These are phyloP conservation scores for Xenopus borealis DNA, from an alignment of 2,113 vertebrate species.

Conservation along the genomic window DNA sequence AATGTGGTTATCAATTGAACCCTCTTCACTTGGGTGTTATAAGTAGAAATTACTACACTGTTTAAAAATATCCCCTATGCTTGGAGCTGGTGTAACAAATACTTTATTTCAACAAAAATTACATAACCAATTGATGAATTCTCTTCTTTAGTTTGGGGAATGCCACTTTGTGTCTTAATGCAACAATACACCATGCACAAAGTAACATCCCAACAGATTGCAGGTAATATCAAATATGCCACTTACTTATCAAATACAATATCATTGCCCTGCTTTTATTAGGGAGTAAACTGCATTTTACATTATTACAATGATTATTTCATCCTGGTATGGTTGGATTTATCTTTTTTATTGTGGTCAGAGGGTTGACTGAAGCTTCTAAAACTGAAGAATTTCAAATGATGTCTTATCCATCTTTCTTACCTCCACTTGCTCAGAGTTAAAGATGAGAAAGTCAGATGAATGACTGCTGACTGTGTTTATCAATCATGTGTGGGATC, in stretches of 20 bases:
- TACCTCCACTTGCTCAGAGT: constrained; percentile 20
- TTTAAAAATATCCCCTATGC: too few relatives aligned
- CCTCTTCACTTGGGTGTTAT: too few relatives aligned
- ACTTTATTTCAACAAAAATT: too few relatives aligned
- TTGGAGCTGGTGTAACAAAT: too few relatives aligned
- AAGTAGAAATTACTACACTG: too few relatives aligned
- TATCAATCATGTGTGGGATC: constrained; percentile 20
- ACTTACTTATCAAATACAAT: neutral
- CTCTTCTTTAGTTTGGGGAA: too few relatives aligned
- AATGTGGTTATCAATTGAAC: too few relatives aligned
- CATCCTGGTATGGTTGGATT: constrained; percentile 7
- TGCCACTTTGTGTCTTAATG: too few relatives aligned
- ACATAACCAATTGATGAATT: too few relatives aligned
- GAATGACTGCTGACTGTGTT: constrained; percentile 20
- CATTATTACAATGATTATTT: constrained; percentile 24
- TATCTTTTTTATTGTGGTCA: constrained; percentile 5
- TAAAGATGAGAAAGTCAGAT: constrained; percentile 26
- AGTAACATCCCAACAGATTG: neutral
- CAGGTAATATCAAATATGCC: constrained; percentile 10
- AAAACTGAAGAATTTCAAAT: constrained; percentile 25
- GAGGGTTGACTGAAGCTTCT: constrained; percentile 27
- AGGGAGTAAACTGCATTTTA: constrained; percentile 7
- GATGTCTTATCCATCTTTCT: constrained; percentile 22
- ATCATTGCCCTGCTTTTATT: constrained; percentile 12
- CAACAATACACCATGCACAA: too few relatives aligned